phyloP scores from a whole-genome alignment of 1,140 invertebrate genomes.

The Cotesia vestalis region DNA sequence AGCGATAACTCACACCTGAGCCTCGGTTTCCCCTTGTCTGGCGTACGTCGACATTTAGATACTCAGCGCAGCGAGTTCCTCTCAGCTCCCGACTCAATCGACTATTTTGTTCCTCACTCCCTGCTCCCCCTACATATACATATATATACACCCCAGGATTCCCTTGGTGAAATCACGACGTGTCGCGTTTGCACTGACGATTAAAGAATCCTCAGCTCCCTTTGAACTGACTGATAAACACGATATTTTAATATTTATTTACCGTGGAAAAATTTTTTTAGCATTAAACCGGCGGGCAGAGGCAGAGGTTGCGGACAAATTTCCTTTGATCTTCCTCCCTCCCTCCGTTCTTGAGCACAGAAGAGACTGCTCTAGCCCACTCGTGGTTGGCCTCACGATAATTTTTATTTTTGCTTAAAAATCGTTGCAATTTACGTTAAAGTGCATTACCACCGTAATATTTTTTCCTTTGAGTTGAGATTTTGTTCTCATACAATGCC shows the following conservation, averaged over 20 bases:
- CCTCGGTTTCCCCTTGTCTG: too few relatives aligned
- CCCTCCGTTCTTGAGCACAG: neutral
- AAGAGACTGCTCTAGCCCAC: neutral
- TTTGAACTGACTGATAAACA: slow-evolving; percentile 2
- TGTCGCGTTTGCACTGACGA: slow-evolving; percentile 25
- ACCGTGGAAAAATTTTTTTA: neutral
- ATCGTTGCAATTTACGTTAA: slow-evolving; percentile 32
- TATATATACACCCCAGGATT: slow-evolving; percentile 6
- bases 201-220: slow-evolving; percentile 27
- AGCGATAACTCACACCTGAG: too few relatives aligned
- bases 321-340: slow-evolving; percentile 25
- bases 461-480: slow-evolving; percentile 12
- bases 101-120: too few relatives aligned
- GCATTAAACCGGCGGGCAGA: neutral
- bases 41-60: too few relatives aligned
- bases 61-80: too few relatives aligned
- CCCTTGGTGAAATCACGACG: slow-evolving; percentile 18
- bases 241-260: neutral
- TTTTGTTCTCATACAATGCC: neutral
- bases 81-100: too few relatives aligned
- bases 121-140: too few relatives aligned
- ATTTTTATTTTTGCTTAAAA: slow-evolving; percentile 30
- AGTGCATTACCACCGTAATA: slow-evolving; percentile 8
- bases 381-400: slow-evolving; percentile 20
- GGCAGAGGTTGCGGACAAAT: neutral